phyloP scores from a whole-genome alignment of 2,888 invertebrate species.

The Neocrepidodera transversa region DNA sequence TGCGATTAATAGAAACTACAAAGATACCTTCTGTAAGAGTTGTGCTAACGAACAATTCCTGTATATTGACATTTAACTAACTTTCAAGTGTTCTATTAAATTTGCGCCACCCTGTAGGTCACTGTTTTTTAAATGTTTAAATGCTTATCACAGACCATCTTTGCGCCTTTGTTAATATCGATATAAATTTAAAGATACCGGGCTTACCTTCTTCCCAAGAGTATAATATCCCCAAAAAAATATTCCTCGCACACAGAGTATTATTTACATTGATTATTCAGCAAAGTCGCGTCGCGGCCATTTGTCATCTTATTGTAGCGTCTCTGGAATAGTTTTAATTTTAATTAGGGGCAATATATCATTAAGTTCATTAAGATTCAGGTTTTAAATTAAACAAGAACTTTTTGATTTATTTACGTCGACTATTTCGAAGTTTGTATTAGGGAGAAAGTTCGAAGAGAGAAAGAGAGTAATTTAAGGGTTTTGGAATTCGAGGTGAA shows the following conservation, averaged over 20 bases:
- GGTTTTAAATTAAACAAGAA: conserved; percentile 34
- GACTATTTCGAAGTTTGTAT: conserved; percentile 15
- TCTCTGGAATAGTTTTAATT: conserved; percentile 37
- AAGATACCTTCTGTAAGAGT: too few relatives aligned
- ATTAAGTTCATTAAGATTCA: conserved; percentile 37
- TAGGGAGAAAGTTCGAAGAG: conserved; percentile 11
- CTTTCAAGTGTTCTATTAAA: too few relatives aligned
- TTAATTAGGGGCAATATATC: conserved; percentile 39
- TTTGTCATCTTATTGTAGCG: conserved; percentile 30
- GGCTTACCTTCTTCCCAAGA: background rate
- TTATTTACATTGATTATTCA: conserved; percentile 28
- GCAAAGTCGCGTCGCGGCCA: conserved; percentile 18
- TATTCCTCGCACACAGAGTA: background rate
- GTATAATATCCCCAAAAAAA: background rate
- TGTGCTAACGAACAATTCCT: too few relatives aligned
- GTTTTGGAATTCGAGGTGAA: too few relatives aligned
- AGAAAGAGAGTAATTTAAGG: background rate
- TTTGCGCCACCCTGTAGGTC: too few relatives aligned
- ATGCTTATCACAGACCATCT: too few relatives aligned
- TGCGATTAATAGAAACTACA: too few relatives aligned
- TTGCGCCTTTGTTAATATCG: too few relatives aligned
- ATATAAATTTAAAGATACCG: too few relatives aligned
- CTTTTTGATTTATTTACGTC: conserved; percentile 29
- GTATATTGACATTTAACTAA: too few relatives aligned
- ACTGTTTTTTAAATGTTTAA: too few relatives aligned